phyloP scores from a whole-genome alignment of 2,113 vertebrate species.

The Serinus canaria region DNA sequence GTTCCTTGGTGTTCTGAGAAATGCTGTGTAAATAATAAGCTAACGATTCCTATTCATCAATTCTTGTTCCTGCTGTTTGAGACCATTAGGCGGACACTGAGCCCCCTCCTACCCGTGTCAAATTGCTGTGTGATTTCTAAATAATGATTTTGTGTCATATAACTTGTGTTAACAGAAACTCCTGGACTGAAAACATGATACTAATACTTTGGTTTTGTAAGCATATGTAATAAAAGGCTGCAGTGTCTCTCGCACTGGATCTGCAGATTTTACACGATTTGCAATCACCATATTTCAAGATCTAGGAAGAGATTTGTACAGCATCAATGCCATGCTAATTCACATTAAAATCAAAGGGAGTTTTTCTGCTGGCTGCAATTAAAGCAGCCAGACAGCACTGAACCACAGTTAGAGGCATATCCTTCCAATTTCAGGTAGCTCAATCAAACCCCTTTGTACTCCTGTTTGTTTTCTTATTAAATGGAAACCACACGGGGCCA shows the following conservation, averaged over 20 bases:
- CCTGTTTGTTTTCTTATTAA: not conserved
- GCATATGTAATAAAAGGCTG: not conserved
- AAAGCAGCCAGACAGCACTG: not conserved
- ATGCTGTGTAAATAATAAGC: constrained; percentile 31
- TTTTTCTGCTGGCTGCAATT: not conserved
- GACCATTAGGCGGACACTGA: not conserved
- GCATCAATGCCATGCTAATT: not conserved
- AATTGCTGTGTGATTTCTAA: constrained; percentile 48
- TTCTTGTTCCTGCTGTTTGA: constrained; percentile 25
- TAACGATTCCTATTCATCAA: not conserved
- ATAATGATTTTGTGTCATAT: constrained; percentile 38
- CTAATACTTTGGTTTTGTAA: not conserved
- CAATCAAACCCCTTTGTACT: not conserved
- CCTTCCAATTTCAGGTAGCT: not conserved
- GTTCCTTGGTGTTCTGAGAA: constrained; percentile 15
- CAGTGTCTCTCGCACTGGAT: not conserved
- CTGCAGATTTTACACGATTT: not conserved
- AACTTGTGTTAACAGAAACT: not conserved
- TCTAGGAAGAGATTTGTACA: not conserved
- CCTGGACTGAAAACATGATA: not conserved
- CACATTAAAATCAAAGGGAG: constrained; percentile 1
- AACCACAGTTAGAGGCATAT: not conserved
- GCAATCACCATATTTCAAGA: not conserved
- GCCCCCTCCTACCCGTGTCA: not conserved
- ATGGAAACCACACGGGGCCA: not conserved